Base-by-base conservation (phyloP, 2,113 vertebrate genomes). In the Pseudolaguvia tuberculata region DNA sequence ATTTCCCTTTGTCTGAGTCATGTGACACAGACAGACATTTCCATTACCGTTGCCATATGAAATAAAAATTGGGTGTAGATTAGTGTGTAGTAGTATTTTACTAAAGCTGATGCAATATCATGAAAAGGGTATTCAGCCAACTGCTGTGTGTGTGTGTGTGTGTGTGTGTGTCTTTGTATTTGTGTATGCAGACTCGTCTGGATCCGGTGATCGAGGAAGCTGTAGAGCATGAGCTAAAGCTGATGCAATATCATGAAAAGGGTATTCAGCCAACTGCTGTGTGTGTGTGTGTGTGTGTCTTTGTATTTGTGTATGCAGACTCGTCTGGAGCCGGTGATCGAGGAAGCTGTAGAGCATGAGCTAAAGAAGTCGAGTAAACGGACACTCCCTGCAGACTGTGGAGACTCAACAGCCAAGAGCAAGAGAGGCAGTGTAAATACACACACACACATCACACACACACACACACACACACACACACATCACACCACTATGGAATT, bases 331-430 rank as follows among this genome's bases (percentile, higher is more conserved):
- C 96, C 96, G 90, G 94, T 98, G 91, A 95, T 97, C 89, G 96
- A 97, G 91, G 95, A 97, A 87, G 92, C 92, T 84, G 93, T 95
- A 88, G 95, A 98, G 91, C 93, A 96, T 88, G 96, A 98, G 93
- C 95, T 97, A 92, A 98, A 97, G 93, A 98, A 97, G 92, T 98
- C 95, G 88, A 98, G 95, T 93, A 98, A 98, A 91, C 93, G 96
- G 89, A 98, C 96, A 86, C 94, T 98, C 89, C 95, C 95, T 88
- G 95, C 96, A 91, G 96, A 98, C 92, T 98, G 93, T 91, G 95
- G 96, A 86, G 96, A 97, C 94, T 98, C 95, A 90, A 91, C 97
- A 91, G 95, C 96, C 93, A 98, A 98, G 91, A 93, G 96, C 72
- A 81, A 81, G 51, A 72, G 80, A 94, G 96, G 96, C 94, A 98